Conservation (phyloP, 2,888 invertebrate genomes). For the Lasiommata megera region DNA sequence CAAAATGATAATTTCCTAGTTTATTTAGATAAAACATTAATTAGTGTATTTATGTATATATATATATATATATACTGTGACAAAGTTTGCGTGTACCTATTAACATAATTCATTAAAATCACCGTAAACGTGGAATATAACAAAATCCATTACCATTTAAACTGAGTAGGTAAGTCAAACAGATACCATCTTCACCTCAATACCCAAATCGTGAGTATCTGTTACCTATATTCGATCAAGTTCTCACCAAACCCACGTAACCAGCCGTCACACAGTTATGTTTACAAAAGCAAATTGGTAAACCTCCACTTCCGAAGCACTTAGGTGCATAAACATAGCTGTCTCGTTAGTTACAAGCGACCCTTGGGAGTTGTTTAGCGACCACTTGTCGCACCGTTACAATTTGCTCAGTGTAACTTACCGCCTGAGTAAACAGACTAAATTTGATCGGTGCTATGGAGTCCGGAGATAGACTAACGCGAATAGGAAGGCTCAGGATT, state of each 20-base stretch:
- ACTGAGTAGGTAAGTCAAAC: too few species aligned
- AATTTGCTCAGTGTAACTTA: constrained; percentile 10
- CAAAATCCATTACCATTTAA: too few species aligned
- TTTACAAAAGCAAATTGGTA: constrained; percentile 28
- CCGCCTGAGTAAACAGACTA: constrained; percentile 1
- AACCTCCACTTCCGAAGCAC: constrained; percentile 27
- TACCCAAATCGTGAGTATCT: neutral
- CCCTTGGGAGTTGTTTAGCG: constrained; percentile 14
- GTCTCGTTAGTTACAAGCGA: constrained; percentile 16
- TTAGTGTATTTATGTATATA: too few species aligned
- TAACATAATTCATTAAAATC: too few species aligned
- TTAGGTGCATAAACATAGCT: constrained; percentile 24
- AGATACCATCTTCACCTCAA: neutral
- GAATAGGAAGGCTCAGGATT: too few species aligned
- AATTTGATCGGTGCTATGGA: neutral
- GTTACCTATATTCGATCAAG: constrained; percentile 3
- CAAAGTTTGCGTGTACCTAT: too few species aligned
- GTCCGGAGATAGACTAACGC: too few species aligned
- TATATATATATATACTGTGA: too few species aligned
- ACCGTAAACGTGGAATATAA: too few species aligned
- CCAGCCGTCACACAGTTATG: constrained; percentile 34
- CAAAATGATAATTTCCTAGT: too few species aligned
- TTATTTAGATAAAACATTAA: too few species aligned
- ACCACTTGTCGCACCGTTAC: constrained; percentile 13
- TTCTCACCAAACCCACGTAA: constrained; percentile 19